Percentiles rank a stretch among this genome's conserved stretches.
Evolutionary conservation across 2,888 invertebrate genomes (phyloP).

Genomic region (Trissolcus japonicus): DNA sequence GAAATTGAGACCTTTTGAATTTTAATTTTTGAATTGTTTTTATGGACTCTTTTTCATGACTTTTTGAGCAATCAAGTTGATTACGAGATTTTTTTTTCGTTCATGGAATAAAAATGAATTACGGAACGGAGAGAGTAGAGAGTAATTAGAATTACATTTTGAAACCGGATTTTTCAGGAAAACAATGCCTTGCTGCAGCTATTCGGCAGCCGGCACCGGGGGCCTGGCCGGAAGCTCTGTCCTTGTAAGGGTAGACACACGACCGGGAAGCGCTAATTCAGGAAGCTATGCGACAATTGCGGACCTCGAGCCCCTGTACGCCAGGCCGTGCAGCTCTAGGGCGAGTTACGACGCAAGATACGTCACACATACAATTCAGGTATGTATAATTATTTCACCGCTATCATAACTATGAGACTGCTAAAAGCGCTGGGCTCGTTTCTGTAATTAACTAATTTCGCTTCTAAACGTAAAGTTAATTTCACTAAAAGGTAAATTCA

Average conservation of each 20-base stretch:
- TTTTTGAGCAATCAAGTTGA: too few species aligned
- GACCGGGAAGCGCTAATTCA: conserved; percentile 85
- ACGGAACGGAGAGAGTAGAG: not conserved
- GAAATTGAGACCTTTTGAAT: too few species aligned
- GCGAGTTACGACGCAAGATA: conserved; percentile 89
- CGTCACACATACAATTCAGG: conserved; percentile 85
- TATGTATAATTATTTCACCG: conserved; percentile 69
- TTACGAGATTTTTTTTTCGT: not conserved
- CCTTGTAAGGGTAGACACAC: conserved; percentile 84
- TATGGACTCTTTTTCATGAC: too few species aligned
- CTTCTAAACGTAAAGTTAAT: conserved; percentile 1
- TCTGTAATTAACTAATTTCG: conserved; percentile 38
- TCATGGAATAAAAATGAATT: not conserved
- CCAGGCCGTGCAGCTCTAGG: conserved; percentile 78
- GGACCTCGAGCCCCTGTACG: conserved; percentile 81
- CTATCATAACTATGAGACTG: conserved; percentile 7
- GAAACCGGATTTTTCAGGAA: conserved; percentile 66
- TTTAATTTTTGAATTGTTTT: too few species aligned
- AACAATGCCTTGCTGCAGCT: conserved; percentile 80
- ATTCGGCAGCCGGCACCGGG: conserved; percentile 85
- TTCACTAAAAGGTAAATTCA: not conserved
- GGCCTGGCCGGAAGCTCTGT: conserved; percentile 84
- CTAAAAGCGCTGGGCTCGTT: conserved; percentile 18
- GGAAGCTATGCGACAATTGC: conserved; percentile 91
- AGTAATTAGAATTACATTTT: conserved; percentile 17